Conservation (phyloP, 30 jellyfish, hydroid and myxozoan species). For the Aurelia sp. region DNA sequence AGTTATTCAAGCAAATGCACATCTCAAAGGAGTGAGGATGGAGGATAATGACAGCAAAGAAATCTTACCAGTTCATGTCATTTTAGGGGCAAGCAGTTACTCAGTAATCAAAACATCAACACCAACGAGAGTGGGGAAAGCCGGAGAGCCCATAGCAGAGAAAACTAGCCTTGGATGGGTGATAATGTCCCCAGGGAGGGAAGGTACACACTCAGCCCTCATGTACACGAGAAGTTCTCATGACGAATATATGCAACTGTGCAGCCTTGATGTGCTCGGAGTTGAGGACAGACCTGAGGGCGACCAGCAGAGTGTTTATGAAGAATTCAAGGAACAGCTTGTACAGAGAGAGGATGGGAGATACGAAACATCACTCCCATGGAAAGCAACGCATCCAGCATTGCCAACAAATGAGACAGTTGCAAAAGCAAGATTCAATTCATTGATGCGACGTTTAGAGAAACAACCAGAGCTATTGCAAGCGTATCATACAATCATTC, state of each 20-base stretch:
- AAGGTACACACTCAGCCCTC: slow-evolving; percentile 12
- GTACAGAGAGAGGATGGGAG: slow-evolving; percentile 54
- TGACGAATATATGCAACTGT: slow-evolving; percentile 73
- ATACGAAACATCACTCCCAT: slow-evolving; percentile 39
- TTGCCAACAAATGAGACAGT: slow-evolving; percentile 42
- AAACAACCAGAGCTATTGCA: slow-evolving; percentile 49
- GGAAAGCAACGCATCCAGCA: not conserved
- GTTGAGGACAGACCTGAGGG: slow-evolving; percentile 78
- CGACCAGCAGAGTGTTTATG: slow-evolving; percentile 57
- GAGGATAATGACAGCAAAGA: slow-evolving; percentile 52
- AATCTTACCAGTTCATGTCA: slow-evolving; percentile 46
- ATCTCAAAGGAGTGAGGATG: slow-evolving; percentile 65
- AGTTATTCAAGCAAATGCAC: slow-evolving; percentile 53
- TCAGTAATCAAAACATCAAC: slow-evolving; percentile 62
- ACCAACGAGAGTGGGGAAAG: slow-evolving; percentile 65
- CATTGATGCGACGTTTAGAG: slow-evolving; percentile 30
- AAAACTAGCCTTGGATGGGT: slow-evolving; percentile 85
- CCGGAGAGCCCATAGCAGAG: slow-evolving; percentile 84
- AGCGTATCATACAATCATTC: slow-evolving; percentile 59
- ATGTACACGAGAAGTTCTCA: slow-evolving; percentile 46
- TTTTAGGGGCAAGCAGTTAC: slow-evolving; percentile 62
- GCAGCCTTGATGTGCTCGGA: slow-evolving; percentile 77
- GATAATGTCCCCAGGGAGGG: slow-evolving; percentile 79
- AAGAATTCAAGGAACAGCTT: slow-evolving; percentile 77
- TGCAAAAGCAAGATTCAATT: slow-evolving; percentile 61